Percentiles rank a stretch among this genome's conserved stretches.
phyloP scores from a whole-genome alignment of 2,113 vertebrate genomes.

The Dipodomys ordii region DNA sequence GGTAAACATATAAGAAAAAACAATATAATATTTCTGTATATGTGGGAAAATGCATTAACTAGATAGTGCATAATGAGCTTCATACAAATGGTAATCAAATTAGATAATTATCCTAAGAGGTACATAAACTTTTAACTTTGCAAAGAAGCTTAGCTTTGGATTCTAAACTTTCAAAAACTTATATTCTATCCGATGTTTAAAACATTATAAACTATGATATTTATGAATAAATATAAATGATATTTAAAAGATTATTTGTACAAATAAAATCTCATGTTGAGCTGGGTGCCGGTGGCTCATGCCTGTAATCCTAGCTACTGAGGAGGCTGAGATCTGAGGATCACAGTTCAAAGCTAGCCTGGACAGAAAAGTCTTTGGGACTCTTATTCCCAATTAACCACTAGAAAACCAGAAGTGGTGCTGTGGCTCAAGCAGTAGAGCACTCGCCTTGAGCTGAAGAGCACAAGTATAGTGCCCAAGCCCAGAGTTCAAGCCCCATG shows the following conservation, averaged over 20 bases:
- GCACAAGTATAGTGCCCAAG: too few species aligned
- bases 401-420: too few species aligned
- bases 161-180: not conserved
- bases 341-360: too few species aligned
- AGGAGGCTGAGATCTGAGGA: too few species aligned
- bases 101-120: not conserved
- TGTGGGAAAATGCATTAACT: not conserved
- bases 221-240: not conserved
- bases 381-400: too few species aligned
- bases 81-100: not conserved
- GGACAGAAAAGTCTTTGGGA: too few species aligned
- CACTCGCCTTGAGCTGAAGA: too few species aligned
- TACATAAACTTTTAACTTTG: not conserved
- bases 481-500: too few species aligned
- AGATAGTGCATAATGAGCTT: not conserved
- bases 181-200: not conserved
- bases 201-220: not conserved
- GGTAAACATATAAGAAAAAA: not conserved
- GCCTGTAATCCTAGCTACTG: too few species aligned
- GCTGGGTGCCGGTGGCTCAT: too few species aligned
- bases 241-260: not conserved
- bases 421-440: too few species aligned
- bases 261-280: not conserved
- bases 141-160: not conserved
- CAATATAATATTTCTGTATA: not conserved